Evolutionary conservation across 2,113 vertebrate genomes (phyloP).

Genomic region (Oxyruncus cristatus): DNA sequence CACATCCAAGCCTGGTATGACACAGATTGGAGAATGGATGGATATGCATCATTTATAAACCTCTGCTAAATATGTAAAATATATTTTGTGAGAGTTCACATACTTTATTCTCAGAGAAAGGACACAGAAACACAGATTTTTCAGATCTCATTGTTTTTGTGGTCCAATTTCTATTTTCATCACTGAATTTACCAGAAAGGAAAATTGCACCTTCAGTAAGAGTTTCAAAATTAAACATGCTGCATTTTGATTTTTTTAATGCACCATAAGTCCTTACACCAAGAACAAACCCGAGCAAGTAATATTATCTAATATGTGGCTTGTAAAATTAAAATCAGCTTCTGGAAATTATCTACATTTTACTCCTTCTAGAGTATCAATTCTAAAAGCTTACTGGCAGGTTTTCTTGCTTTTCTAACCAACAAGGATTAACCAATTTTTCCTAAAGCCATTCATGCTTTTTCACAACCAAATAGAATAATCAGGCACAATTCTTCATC

Average conservation of each 20-base stretch:
- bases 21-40: background rate
- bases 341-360: background rate
- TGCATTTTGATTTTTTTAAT: background rate
- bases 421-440: background rate
- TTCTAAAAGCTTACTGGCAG: background rate
- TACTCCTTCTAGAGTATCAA: background rate
- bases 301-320: background rate
- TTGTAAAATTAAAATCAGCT: background rate
- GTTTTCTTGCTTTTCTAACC: background rate
- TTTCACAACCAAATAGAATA: background rate
- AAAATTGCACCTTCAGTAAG: background rate
- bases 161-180: background rate
- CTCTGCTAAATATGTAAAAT: background rate
- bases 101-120: slow-evolving; percentile 26
- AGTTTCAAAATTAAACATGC: background rate
- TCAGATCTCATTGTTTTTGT: background rate
- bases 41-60: background rate
- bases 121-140: background rate
- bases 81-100: background rate
- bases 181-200: background rate
- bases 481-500: background rate
- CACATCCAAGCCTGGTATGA: background rate
- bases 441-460: background rate
- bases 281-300: background rate
- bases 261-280: accelerated